These are phyloP conservation scores for Thalassophryne amazonica DNA, from an alignment of 2,797 vertebrate genomes.

Conservation along the genomic window DNA sequence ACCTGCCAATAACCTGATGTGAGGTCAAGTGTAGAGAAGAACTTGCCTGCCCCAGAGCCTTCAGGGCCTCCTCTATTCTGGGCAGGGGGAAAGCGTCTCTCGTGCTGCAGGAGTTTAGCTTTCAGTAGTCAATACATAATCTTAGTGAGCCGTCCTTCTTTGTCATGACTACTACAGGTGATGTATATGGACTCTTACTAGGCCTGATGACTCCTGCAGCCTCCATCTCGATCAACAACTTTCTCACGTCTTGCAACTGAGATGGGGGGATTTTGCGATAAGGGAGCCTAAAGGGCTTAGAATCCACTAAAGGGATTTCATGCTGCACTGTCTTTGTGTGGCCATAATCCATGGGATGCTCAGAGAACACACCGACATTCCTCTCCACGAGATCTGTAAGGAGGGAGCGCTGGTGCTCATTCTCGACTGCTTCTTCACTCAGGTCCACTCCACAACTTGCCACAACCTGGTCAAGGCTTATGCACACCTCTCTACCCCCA, in stretches of 20 bases:
- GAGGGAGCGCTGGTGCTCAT: neutral
- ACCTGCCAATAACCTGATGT: conserved; percentile 37
- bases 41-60: conserved; percentile 37
- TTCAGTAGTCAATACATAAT: conserved; percentile 35
- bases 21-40: conserved; percentile 36
- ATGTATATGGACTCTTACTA: conserved; percentile 43
- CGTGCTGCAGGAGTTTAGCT: conserved; percentile 40
- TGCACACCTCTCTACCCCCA: neutral
- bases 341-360: conserved; percentile 1
- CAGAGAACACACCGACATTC: conserved; percentile 23
- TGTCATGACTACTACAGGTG: conserved; percentile 14
- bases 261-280: conserved; percentile 30
- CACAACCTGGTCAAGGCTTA: neutral
- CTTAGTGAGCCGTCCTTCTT: conserved; percentile 43
- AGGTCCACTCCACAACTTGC: conserved; percentile 1
- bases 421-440: neutral
- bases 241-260: conserved; percentile 30
- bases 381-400: conserved; percentile 13
- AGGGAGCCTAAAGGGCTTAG: conserved; percentile 19
- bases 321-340: conserved; percentile 30
- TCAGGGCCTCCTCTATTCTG: conserved; percentile 42
- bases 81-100: conserved; percentile 33
- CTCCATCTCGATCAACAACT: conserved; percentile 28
- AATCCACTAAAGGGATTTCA: conserved; percentile 29
- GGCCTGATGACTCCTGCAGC: conserved; percentile 25